A percentile compares a stretch with the other conserved stretches of the same genome.
These are phyloP conservation scores for Bilobella aurantiaca DNA, from an alignment of 1,140 invertebrate species.

Conservation along the genomic window DNA sequence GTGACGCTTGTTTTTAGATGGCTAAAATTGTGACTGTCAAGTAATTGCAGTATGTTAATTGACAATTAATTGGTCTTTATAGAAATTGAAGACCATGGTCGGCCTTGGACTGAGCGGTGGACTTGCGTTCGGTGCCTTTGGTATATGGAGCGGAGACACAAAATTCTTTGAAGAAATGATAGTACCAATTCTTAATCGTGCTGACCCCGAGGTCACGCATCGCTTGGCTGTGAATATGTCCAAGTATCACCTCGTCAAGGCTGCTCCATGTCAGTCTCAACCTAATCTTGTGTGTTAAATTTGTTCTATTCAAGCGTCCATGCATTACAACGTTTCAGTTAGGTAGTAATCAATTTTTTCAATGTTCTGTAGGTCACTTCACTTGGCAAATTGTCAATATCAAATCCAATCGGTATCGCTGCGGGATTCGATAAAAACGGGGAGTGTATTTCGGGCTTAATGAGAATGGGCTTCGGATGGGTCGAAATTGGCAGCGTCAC, in stretches of 20 bases:
- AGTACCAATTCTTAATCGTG: conserved; percentile 55
- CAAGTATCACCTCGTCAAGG: conserved; percentile 62
- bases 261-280: conserved; percentile 43
- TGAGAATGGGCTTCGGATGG: conserved; percentile 83
- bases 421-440: conserved; percentile 98
- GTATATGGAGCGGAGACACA: conserved; percentile 59
- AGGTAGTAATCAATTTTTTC: not conserved
- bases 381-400: conserved; percentile 60
- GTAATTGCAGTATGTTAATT: no score
- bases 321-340: not conserved
- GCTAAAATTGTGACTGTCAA: no score
- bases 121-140: conserved; percentile 50
- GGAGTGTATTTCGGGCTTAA: conserved; percentile 72
- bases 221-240: conserved; percentile 57
- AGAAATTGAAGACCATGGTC: conserved; percentile 47
- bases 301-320: no score
- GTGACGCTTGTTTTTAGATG: no score
- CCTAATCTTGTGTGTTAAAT: conserved; percentile 49
- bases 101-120: conserved; percentile 49
- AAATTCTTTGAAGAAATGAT: conserved; percentile 61
- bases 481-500: conserved; percentile 95
- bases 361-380: conserved; percentile 48
- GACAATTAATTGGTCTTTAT: not conserved
- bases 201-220: conserved; percentile 70
- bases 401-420: conserved; percentile 87